phyloP scores from a whole-genome alignment of 1,140 invertebrate genomes.

The Druon quercuslanigerum region DNA sequence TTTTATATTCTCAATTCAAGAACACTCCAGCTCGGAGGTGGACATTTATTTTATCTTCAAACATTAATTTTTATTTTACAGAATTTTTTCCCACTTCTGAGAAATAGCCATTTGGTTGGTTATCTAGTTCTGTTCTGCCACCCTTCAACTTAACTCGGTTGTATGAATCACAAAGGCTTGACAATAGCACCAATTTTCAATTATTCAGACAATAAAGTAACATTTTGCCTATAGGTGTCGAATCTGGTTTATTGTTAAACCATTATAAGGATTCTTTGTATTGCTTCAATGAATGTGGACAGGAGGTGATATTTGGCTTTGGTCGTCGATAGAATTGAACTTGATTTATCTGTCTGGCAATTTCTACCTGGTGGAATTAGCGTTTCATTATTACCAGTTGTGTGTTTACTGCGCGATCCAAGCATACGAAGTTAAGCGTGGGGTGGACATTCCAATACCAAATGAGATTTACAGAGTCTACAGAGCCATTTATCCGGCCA shows the following conservation, averaged over 20 bases:
- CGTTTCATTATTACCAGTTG: slow-evolving; percentile 23
- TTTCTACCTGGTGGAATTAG: slow-evolving; percentile 22
- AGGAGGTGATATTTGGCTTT: background rate
- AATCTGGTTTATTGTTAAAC: background rate
- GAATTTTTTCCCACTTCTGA: too few species aligned
- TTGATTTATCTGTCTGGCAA: slow-evolving; percentile 26
- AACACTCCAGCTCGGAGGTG: too few species aligned
- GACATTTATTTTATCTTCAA: too few species aligned
- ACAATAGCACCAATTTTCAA: background rate
- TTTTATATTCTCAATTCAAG: too few species aligned
- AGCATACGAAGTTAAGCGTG: slow-evolving; percentile 11
- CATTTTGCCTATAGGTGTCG: background rate
- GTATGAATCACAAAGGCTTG: background rate
- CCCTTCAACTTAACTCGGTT: too few species aligned
- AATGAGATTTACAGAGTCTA: slow-evolving; percentile 29
- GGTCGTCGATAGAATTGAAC: background rate
- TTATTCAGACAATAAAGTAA: background rate
- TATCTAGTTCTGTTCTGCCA: too few species aligned
- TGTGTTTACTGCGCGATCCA: slow-evolving; percentile 21
- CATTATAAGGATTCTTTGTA: slow-evolving; percentile 5
- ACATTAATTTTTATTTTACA: too few species aligned
- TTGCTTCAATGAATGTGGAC: background rate
- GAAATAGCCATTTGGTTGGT: too few species aligned
- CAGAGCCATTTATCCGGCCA: slow-evolving; percentile 27
- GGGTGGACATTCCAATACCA: slow-evolving; percentile 24